Evolutionary conservation across 2,888 invertebrate species (phyloP).

Genomic region (Ypsolopha scabrella): DNA sequence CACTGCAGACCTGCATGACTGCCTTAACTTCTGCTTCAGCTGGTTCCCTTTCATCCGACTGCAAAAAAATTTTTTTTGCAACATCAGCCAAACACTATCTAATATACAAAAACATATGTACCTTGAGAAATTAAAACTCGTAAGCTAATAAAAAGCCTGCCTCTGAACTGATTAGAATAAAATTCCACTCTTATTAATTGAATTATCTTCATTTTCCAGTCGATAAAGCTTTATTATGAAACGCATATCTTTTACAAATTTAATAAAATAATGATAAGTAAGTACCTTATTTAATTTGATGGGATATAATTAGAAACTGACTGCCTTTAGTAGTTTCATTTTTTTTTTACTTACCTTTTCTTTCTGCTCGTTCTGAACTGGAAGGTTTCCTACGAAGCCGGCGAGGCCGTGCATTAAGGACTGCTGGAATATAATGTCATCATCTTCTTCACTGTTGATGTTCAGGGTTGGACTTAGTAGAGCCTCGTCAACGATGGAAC

Average conservation of each 20-base stretch:
- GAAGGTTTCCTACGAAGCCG: constrained; percentile 75
- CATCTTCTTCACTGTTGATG: constrained; percentile 32
- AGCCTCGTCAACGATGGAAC: constrained; percentile 76
- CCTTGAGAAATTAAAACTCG: too few species aligned
- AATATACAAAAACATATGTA: too few species aligned
- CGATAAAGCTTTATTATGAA: too few species aligned
- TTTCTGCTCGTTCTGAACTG: constrained; percentile 73
- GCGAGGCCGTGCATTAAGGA: constrained; percentile 75
- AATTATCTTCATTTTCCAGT: too few species aligned
- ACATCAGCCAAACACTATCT: too few species aligned
- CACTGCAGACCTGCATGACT: constrained; percentile 82
- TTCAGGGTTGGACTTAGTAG: constrained; percentile 50
- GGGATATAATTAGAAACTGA: too few species aligned
- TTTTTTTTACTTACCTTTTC: constrained; percentile 55
- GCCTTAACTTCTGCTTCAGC: constrained; percentile 87
- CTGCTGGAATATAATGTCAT: constrained; percentile 55
- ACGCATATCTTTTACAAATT: too few species aligned
- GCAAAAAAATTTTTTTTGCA: constrained; percentile 26
- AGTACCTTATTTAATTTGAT: neutral
- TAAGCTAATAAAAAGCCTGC: too few species aligned
- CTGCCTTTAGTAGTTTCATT: constrained; percentile 22
- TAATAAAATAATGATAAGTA: too few species aligned
- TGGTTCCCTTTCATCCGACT: constrained; percentile 81
- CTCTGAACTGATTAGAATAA: too few species aligned
- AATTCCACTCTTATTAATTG: too few species aligned